A percentile compares a stretch with the other conserved stretches of the same genome.
These are phyloP conservation scores for Odontothrips loti DNA, from an alignment of 2,888 invertebrate species.

Conservation along the genomic window DNA sequence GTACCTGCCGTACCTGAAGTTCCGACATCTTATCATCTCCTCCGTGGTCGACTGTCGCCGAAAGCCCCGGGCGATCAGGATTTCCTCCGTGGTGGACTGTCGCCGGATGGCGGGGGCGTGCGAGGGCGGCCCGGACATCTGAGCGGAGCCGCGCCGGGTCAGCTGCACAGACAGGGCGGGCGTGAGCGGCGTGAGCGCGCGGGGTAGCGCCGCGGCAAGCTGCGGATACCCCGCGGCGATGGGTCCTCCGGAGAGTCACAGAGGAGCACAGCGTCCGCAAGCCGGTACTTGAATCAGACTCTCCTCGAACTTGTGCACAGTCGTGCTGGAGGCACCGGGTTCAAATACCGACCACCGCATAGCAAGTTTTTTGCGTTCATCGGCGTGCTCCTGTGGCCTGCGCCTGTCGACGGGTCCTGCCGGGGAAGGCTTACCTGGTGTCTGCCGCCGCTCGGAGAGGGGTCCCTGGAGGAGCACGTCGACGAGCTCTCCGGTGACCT, in stretches of 20 bases:
- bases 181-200: neutral
- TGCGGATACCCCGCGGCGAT: neutral
- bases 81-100: constrained; percentile 89
- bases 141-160: constrained; percentile 8
- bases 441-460: constrained; percentile 69
- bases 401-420: constrained; percentile 37
- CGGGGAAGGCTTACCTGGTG: constrained; percentile 44
- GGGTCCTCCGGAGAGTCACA: neutral
- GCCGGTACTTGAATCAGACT: too few relatives aligned
- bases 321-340: too few relatives aligned
- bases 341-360: too few relatives aligned
- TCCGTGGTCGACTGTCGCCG: constrained; percentile 86
- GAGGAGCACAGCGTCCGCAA: neutral
- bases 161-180: neutral
- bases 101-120: constrained; percentile 73
- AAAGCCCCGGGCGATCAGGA: constrained; percentile 83
- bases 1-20: constrained; percentile 57
- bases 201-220: constrained; percentile 19
- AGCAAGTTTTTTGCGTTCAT: too few relatives aligned
- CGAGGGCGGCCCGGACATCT: constrained; percentile 43
- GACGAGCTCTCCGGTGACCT: constrained; percentile 55
- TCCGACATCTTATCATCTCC: constrained; percentile 87
- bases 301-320: too few relatives aligned
- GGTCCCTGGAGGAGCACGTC: constrained; percentile 77
- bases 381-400: too few relatives aligned